Percentiles rank a stretch among this genome's conserved stretches.
Evolutionary conservation across 2,888 invertebrate species (phyloP).

Genomic region (Anaspis maculata): DNA sequence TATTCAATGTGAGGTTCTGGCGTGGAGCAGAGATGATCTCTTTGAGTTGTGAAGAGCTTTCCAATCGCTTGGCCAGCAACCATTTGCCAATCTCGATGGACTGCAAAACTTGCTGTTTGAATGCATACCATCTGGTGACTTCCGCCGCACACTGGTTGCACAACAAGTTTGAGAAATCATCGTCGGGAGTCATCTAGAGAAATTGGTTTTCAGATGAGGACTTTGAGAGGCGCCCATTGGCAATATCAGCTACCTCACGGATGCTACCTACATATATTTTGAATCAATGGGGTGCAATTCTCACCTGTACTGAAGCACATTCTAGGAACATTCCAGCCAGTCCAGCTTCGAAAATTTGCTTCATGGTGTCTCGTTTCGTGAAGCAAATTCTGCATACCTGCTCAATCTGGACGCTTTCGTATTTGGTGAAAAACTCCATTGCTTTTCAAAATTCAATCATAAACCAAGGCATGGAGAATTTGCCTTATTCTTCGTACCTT

Average conservation of each 20-base stretch:
- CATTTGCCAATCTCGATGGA: slow-evolving; percentile 21
- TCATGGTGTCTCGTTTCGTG: slow-evolving; percentile 21
- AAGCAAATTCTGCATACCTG: slow-evolving; percentile 23
- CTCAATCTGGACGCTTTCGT: slow-evolving; percentile 21
- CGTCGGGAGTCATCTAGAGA: slow-evolving; percentile 18
- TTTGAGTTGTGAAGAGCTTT: slow-evolving; percentile 1
- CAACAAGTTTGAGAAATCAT: slow-evolving; percentile 20
- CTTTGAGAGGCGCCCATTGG: background rate
- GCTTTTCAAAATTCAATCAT: too few relatives aligned
- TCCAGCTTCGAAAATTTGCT: slow-evolving; percentile 20
- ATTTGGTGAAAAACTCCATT: slow-evolving; percentile 12
- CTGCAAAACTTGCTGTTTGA: slow-evolving; percentile 21
- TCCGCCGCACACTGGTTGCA: slow-evolving; percentile 21
- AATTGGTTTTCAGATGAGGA: too few relatives aligned
- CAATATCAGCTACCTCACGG: background rate
- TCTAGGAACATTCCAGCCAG: slow-evolving; percentile 22
- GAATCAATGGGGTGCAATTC: too few relatives aligned
- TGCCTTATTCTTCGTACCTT: too few relatives aligned
- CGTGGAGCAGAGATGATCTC: background rate
- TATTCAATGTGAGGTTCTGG: background rate
- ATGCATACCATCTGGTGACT: slow-evolving; percentile 23
- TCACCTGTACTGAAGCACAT: slow-evolving; percentile 24
- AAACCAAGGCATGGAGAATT: too few relatives aligned
- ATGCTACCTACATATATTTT: background rate
- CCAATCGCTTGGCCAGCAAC: slow-evolving; percentile 12